These are phyloP conservation scores for Garrulus glandarius DNA, from an alignment of 2,797 vertebrate genomes.

Conservation along the genomic window DNA sequence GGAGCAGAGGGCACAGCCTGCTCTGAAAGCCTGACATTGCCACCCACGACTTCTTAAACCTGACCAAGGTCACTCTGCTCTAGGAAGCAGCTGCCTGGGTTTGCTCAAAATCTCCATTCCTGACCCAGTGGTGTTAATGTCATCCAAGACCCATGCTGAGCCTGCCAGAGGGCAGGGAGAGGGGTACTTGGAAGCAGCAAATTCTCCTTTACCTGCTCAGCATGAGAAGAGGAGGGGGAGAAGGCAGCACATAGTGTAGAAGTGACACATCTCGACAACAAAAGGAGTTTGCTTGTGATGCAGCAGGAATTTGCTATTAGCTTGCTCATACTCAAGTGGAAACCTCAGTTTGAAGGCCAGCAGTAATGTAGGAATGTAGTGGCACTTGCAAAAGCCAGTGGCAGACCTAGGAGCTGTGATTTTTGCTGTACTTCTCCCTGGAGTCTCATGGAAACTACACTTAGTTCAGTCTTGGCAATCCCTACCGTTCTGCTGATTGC, in stretches of 20 bases:
- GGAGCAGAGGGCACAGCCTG: neutral
- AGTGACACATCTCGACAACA: neutral
- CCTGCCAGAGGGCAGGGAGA: neutral
- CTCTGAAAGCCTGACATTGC: neutral
- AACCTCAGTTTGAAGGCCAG: neutral
- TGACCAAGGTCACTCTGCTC: neutral
- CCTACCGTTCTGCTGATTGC: neutral
- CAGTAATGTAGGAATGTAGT: neutral
- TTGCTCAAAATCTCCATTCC: neutral
- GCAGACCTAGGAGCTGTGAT: neutral
- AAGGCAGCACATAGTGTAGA: neutral
- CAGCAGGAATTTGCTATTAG: neutral
- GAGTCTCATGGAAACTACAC: neutral
- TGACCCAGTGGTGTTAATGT: neutral
- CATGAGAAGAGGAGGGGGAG: neutral
- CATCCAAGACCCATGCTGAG: fast-evolving
- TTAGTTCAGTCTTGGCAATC: neutral
- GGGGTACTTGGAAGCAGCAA: neutral
- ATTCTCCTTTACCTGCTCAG: neutral
- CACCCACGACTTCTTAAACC: neutral
- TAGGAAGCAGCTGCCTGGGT: neutral
- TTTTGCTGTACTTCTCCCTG: neutral
- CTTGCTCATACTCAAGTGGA: neutral
- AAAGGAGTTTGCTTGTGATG: neutral
- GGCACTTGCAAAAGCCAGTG: neutral